Base-by-base conservation (phyloP, 1,140 invertebrate species). In the Acyrthosiphon pisum region DNA sequence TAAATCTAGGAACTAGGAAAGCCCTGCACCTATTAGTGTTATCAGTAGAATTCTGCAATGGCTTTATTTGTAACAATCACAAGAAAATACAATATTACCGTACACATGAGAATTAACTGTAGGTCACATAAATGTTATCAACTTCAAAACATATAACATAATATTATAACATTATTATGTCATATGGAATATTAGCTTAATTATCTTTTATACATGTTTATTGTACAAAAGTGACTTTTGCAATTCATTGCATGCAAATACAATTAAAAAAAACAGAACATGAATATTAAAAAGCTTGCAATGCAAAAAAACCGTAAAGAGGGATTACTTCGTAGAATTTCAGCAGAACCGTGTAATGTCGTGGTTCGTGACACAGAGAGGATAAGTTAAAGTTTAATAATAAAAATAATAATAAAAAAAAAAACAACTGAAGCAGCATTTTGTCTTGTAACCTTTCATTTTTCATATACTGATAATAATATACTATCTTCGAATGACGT, bases 211-310 rank as follows among this genome's bases (percentile, higher is more conserved):
- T 6, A 35, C 14, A 76, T 35, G n/a, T n/a, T 68, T 68, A 68
- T 68, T n/a, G 14, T 35, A 84, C 2, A 44, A 41, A 44, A 87
- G 30, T 9, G 41, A 88, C 44, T n/a, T 88, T 88, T n/a, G n/a
- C n/a, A 88, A 88, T n/a, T 88, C 18, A 88, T 88, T 88, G 6
- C 46, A 88, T n/a, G 86, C 30, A 23, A 46, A 88, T 46, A 88
- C n/a, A 50, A 88, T 88, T 84, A 84, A 86, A 88, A 87, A 86
- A 84, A 84, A 84, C 7, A 18, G 86, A 6, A 88, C n/a, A 88
- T 48, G 30, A 48, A 88, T 88, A 88, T 48, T 8, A 88, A 88
- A 88, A 88, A 88, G 46, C 86, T 88, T 48, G 86, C 30, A 35
- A 88, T 48, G 46, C 86, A n/a, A 88, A 88, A 88, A 88, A 50